Evolutionary conservation across 2,113 vertebrate genomes (phyloP).

Genomic region (Sturnus vulgaris): DNA sequence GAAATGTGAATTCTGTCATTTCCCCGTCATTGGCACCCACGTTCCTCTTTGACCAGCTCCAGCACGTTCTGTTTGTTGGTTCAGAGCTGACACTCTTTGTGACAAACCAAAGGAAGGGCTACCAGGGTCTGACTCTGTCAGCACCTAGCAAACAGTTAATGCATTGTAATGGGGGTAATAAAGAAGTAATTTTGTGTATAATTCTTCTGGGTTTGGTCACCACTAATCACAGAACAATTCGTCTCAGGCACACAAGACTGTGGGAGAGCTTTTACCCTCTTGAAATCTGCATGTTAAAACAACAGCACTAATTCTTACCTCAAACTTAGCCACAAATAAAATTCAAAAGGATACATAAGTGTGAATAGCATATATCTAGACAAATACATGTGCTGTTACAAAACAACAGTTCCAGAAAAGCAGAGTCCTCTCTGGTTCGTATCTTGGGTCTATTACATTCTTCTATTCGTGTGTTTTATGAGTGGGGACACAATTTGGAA

Average conservation of each 20-base stretch:
- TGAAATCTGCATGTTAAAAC: neutral
- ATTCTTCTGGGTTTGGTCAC: neutral
- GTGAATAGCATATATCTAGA: neutral
- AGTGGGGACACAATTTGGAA: neutral
- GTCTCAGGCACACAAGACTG: neutral
- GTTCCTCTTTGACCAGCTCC: neutral
- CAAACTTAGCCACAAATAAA: neutral
- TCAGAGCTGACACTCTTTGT: neutral
- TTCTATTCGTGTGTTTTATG: neutral
- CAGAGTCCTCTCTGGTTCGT: neutral
- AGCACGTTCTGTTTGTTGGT: neutral
- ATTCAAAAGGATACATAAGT: neutral
- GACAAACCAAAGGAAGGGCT: neutral
- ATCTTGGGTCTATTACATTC: neutral
- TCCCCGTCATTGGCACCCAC: neutral
- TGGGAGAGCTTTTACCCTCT: neutral
- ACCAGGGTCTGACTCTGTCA: neutral
- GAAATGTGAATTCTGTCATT: slow-evolving; percentile 24
- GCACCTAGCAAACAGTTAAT: slow-evolving; percentile 1
- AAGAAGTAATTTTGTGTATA: slow-evolving; percentile 1
- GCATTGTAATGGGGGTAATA: slow-evolving; percentile 14
- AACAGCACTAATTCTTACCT: neutral
- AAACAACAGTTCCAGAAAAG: neutral
- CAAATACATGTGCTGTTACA: neutral
- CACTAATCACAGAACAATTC: neutral